These are phyloP conservation scores for Babylonia areolata DNA, from an alignment of 1,140 invertebrate species.

Conservation along the genomic window DNA sequence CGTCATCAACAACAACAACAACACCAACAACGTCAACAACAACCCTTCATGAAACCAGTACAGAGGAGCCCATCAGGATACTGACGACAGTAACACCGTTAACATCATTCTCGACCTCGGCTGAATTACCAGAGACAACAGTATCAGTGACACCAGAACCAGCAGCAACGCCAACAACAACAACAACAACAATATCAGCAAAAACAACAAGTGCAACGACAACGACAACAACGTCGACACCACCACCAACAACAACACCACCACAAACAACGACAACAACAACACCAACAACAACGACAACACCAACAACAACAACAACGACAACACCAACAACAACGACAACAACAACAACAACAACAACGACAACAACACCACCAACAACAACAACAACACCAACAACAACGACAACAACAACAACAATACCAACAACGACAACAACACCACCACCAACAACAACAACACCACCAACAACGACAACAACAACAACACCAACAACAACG, in stretches of 20 bases:
- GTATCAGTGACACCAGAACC: not conserved
- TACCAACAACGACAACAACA: too few species aligned
- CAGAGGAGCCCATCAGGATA: not conserved
- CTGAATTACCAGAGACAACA: not conserved
- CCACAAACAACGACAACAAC: too few species aligned
- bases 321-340: too few species aligned
- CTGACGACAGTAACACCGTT: not conserved
- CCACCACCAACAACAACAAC: not conserved
- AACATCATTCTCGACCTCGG: not conserved
- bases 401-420: too few species aligned
- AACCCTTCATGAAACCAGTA: not conserved
- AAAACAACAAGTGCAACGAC: too few species aligned
- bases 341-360: too few species aligned
- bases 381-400: not conserved
- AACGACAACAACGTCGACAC: not conserved
- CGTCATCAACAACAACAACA: not conserved
- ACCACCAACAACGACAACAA: not conserved
- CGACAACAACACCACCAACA: too few species aligned
- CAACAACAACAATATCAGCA: not conserved
- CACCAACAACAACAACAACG: not conserved
- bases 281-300: too few species aligned
- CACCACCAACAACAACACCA: too few species aligned
- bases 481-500: not conserved
- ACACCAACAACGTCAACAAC: not conserved
- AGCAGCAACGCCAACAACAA: not conserved